Percentiles rank a stretch among this genome's conserved stretches.
Evolutionary conservation across 2,888 invertebrate genomes (phyloP).

Genomic region (Leptura quadrifasciata): DNA sequence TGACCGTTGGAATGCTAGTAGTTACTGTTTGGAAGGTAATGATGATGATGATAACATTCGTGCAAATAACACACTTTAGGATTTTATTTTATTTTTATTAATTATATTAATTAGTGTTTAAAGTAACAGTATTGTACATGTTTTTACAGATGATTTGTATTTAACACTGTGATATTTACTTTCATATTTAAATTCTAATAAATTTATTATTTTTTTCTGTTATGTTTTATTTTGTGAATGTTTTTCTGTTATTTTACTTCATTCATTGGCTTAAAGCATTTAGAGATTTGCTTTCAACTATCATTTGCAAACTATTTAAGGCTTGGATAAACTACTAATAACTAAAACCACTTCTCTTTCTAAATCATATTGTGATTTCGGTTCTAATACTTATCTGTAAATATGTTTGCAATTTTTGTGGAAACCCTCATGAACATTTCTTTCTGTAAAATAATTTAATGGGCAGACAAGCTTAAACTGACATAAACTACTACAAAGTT

Average conservation of each 20-base stretch:
- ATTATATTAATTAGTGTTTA: slow-evolving; percentile 39
- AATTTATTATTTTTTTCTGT: slow-evolving; percentile 64
- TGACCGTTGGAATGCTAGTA: slow-evolving; percentile 90
- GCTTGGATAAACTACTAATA: background rate
- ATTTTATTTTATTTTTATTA: slow-evolving; percentile 45
- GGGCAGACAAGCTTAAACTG: no score
- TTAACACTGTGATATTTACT: slow-evolving; percentile 67
- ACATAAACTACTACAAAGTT: no score
- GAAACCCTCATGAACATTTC: no score
- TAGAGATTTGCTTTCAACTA: slow-evolving; percentile 7
- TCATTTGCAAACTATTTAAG: background rate
- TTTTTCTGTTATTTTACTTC: slow-evolving; percentile 55
- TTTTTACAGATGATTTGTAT: slow-evolving; percentile 45
- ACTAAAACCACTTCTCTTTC: background rate
- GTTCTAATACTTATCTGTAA: no score
- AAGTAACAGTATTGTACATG: slow-evolving; percentile 52
- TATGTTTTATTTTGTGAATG: slow-evolving; percentile 64
- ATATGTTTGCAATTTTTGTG: no score
- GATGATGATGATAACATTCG: slow-evolving; percentile 63
- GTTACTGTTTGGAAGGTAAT: slow-evolving; percentile 88
- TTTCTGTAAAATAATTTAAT: no score
- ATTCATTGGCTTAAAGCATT: slow-evolving; percentile 32
- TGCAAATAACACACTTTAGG: slow-evolving; percentile 66
- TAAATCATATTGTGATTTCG: no score
- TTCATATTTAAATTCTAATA: slow-evolving; percentile 62